Evolutionary conservation across 2,888 invertebrate genomes (phyloP).

Genomic region (Slavum lentiscoides): DNA sequence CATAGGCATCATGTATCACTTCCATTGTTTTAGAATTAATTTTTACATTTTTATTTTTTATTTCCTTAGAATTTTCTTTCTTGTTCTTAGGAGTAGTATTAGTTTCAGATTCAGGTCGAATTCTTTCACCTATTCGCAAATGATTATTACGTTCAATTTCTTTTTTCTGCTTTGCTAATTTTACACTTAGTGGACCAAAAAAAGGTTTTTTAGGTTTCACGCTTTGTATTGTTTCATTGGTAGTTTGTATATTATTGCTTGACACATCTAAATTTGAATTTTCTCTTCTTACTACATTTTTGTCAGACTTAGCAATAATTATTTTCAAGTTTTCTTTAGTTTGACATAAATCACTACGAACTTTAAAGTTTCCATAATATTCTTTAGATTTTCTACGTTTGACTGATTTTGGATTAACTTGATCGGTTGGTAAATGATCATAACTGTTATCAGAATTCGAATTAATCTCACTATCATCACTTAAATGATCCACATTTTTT

Average conservation of each 20-base stretch:
- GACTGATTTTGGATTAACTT: neutral
- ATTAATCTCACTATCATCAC: neutral
- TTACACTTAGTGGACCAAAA: conserved; percentile 39
- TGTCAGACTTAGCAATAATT: conserved; percentile 27
- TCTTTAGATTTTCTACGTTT: conserved; percentile 6
- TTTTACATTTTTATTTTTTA: neutral
- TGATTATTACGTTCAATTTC: conserved; percentile 4
- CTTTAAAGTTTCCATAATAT: conserved; percentile 10
- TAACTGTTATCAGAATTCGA: neutral
- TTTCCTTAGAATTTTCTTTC: neutral
- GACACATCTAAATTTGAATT: neutral
- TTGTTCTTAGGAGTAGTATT: neutral
- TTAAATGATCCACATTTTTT: neutral
- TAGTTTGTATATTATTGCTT: neutral
- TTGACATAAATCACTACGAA: conserved; percentile 1
- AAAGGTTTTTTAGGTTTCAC: conserved; percentile 16
- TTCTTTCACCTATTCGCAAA: neutral
- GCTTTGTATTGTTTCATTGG: neutral
- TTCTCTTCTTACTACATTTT: neutral
- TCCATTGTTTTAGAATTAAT: neutral
- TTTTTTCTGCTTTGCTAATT: conserved; percentile 27
- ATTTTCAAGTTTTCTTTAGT: conserved; percentile 28
- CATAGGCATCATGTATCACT: neutral
- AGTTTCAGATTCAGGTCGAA: neutral
- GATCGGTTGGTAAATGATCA: neutral